phyloP scores from a whole-genome alignment of 2,113 vertebrate genomes.

The Hiodon tergisus region DNA sequence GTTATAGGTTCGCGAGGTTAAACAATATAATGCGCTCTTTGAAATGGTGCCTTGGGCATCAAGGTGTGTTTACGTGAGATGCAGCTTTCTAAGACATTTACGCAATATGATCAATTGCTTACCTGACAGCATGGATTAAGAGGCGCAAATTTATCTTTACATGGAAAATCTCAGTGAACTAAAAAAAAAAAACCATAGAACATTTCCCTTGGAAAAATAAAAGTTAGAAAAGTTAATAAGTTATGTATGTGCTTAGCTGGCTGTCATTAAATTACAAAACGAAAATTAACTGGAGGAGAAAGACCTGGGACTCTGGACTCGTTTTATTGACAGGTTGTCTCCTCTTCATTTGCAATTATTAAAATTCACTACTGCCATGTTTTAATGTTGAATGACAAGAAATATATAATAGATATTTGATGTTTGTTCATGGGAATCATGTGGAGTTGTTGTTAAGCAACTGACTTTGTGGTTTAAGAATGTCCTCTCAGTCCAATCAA shows the following conservation, averaged over 20 bases:
- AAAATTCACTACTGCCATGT: no score
- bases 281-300: neutral
- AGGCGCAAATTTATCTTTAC: neutral
- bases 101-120: neutral
- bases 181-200: no score
- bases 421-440: no score
- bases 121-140: neutral
- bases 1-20: neutral
- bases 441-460: no score
- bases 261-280: neutral
- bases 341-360: no score
- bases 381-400: no score
- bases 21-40: neutral
- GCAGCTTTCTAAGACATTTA: neutral
- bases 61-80: neutral
- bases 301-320: neutral
- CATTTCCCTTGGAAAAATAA: neutral
- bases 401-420: no score
- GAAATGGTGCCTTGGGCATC: constrained; percentile 9
- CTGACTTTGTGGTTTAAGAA: no score
- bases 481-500: no score
- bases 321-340: neutral
- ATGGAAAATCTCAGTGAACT: no score
- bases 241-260: neutral
- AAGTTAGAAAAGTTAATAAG: neutral